phyloP scores from a whole-genome alignment of 64 coral and sea anemone species.

The Catalaphyllia jardinei region DNA sequence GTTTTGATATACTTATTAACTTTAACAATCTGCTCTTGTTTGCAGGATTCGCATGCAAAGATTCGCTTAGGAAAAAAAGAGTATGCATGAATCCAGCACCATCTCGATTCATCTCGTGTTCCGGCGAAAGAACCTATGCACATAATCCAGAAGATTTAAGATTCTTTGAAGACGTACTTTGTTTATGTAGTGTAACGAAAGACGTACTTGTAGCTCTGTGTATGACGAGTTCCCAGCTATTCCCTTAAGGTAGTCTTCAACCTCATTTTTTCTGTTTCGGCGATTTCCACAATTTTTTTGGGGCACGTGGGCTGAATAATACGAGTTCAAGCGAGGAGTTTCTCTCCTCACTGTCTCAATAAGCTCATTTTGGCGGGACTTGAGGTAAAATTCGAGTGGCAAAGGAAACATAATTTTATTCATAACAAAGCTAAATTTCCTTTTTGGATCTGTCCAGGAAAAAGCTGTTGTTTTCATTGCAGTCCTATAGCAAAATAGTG shows the following conservation, averaged over 20 bases:
- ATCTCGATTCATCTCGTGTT: conserved; percentile 56
- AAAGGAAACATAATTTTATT: conserved; percentile 8
- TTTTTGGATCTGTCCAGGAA: neutral
- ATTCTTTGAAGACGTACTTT: neutral
- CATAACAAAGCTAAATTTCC: conserved; percentile 17
- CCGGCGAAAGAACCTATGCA: conserved; percentile 30
- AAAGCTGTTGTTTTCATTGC: neutral
- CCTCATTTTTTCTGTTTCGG: neutral
- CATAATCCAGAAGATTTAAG: conserved; percentile 1
- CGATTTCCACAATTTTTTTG: neutral
- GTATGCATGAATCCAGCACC: conserved; percentile 39
- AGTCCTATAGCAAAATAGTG: neutral
- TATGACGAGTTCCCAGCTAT: too few relatives aligned
- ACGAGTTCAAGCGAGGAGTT: neutral
- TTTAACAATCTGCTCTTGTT: neutral
- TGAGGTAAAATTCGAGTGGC: conserved; percentile 5
- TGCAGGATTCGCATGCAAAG: neutral
- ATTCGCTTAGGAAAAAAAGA: conserved; percentile 31
- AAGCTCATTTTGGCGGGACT: neutral
- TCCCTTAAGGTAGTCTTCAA: neutral
- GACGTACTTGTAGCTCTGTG: neutral
- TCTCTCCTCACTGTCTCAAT: neutral
- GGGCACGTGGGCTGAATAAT: neutral
- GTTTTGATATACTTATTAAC: conserved; percentile 46
- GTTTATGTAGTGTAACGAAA: neutral